Evolutionary conservation across 2,888 invertebrate genomes (phyloP), one percentile per base, ranked within the genome.

Genomic region (Drosophila eohydei): DNA sequence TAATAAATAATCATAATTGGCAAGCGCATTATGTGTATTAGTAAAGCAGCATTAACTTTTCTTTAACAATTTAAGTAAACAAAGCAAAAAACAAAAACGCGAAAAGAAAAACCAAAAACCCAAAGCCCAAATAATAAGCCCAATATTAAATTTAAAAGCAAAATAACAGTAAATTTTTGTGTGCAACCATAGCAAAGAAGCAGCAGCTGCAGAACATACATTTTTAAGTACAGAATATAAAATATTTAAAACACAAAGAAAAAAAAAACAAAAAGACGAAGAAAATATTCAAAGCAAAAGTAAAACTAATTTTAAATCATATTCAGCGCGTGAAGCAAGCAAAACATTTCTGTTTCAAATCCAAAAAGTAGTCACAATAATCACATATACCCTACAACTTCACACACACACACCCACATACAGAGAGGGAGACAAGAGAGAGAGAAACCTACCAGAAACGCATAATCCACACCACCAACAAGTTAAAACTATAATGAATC

Each of bases 381-480:
- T 41, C 57, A 48, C 40, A 61, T 36, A 71, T 44, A 58, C 44
- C 63, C 26, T 61, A 21, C 54, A 66, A 30, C n/a, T 30, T 30
- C 58, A 60, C 43, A 66, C 26, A 71, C 21, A 43, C 66, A 80
- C 60, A 57, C 44, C 63, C 26, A 68, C 21, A 55, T 14, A 38
- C 52, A 80, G 55, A 63, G 44, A 54, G 16, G 21, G 46, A 54
- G 32, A 30, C 36, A 46, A 46, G 30, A 28, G 40, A 56, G 28
- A 32, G 41, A 57, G 32, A 28, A 69, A 79, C 74, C 86, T 82
- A 85, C 79, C 70, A 84, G 77, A 57, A 69, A 55, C 80, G 70
- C 78, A 88, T 86, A 86, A 84, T 76, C 82, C 83, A 84, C 88
- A 85, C 86, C 85, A 86, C 81, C 86, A 82, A 84, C 71, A 75